Evolutionary conservation across 1,140 invertebrate genomes (phyloP), one percentile per base, ranked within the genome.

Genomic region (Daktulosphaira vitifoliae): DNA sequence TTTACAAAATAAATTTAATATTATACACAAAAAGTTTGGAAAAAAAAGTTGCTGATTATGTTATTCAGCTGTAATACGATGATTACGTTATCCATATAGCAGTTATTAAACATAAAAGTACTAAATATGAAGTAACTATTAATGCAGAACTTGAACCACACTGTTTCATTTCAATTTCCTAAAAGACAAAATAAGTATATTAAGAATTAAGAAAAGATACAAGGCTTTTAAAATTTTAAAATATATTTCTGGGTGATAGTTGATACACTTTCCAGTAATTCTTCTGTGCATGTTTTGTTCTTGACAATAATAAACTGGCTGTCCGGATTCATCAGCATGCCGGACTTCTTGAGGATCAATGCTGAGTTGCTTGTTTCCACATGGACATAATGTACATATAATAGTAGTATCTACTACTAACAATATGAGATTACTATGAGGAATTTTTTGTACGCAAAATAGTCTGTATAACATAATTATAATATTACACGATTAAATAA

Each of bases 391-490:
- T 0, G 89, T 93, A n/a, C n/a, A n/a, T n/a, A n/a, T n/a, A n/a
- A n/a, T n/a, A n/a, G n/a, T n/a, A n/a, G n/a, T n/a, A 73, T 93
- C 89, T 51, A 92, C 89, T 42, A 92, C 91, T 23, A 94, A 76
- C 59, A 94, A 76, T 54, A 95, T 90, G 49, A 95, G 76, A 78
- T 95, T 95, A 70, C 90, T 93, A 72, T 91, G 87, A 39, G 85
- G 89, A 69, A 94, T 90, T 77, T 91, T 91, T 72, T 94, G 90
- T 11, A 93, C 90, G 75, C 90, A 93, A 76, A 94, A 95, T 13
- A 89, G 89, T 69, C 89, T 91, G 75, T 52, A 68, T 44, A 11
- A 25, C 2, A 18, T n/a, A n/a, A n/a, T n/a, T n/a, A n/a, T n/a
- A n/a, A n/a, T n/a, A n/a, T n/a, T n/a, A n/a, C n/a, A n/a, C n/a